Percentiles rank a stretch among this genome's conserved stretches.
phyloP scores from a whole-genome alignment of 2,113 vertebrate species.

The Sylvietta virens region DNA sequence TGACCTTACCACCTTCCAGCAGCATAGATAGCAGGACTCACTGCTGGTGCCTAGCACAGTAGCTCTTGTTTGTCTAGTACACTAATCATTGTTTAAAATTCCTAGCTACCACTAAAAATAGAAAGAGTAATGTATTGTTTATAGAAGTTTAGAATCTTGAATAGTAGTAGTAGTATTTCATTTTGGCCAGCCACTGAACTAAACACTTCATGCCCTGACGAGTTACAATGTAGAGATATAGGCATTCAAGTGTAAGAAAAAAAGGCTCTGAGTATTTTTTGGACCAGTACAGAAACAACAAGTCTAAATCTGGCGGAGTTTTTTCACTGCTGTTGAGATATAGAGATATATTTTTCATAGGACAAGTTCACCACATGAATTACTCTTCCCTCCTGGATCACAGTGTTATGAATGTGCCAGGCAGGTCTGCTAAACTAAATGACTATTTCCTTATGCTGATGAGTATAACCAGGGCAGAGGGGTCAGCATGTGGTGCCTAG shows the following conservation, averaged over 20 bases:
- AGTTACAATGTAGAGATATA: not conserved
- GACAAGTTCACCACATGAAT: not conserved
- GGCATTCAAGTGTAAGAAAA: not conserved
- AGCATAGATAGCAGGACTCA: not conserved
- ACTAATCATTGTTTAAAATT: not conserved
- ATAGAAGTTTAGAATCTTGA: not conserved
- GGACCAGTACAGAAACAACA: not conserved
- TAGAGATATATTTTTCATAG: not conserved
- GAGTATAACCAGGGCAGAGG: not conserved
- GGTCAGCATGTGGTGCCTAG: not conserved
- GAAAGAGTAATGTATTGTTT: not conserved
- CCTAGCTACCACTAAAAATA: not conserved
- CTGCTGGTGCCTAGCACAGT: not conserved
- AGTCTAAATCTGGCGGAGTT: not conserved
- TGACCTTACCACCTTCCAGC: not conserved
- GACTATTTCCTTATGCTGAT: not conserved
- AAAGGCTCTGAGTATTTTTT: not conserved
- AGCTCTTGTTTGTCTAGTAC: not conserved
- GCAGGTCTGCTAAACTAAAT: not conserved
- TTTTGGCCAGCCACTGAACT: not conserved
- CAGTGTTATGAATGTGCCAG: not conserved
- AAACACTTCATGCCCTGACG: not conserved
- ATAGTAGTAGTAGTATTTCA: not conserved
- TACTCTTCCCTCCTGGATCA: not conserved
- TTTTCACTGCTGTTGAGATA: not conserved